These are phyloP conservation scores for Gymnoscopelus microlampas DNA, from an alignment of 2,797 vertebrate genomes.

Conservation along the genomic window DNA sequence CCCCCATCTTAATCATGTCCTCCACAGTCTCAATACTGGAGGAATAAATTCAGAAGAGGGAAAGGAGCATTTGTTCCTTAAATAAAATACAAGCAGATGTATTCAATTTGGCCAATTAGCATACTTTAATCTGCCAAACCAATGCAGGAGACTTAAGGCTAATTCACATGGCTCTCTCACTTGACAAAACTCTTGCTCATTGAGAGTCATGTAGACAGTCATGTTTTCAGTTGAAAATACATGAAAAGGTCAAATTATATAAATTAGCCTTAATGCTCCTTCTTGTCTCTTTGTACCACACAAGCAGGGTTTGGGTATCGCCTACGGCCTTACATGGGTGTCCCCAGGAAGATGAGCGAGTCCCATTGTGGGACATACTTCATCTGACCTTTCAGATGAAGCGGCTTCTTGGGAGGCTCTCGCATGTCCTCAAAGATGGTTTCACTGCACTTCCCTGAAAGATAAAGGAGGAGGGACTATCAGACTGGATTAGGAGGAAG, in stretches of 20 bases:
- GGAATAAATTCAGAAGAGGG: background rate
- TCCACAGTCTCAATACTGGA: conserved; percentile 81
- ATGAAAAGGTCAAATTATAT: too few relatives aligned
- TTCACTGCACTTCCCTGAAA: conserved; percentile 80
- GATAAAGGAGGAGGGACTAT: conserved; percentile 1
- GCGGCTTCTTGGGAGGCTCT: conserved; percentile 81
- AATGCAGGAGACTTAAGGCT: too few relatives aligned
- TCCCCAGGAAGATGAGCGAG: conserved; percentile 83
- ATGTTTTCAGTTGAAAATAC: too few relatives aligned
- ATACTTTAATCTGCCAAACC: background rate
- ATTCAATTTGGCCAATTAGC: background rate
- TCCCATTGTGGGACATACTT: conserved; percentile 84
- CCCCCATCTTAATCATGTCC: conserved; percentile 85
- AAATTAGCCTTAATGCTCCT: too few relatives aligned
- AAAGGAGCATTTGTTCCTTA: background rate
- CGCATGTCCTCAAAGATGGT: conserved; percentile 84
- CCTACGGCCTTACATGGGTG: conserved; percentile 77
- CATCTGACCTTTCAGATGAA: conserved; percentile 85
- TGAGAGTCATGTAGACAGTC: too few relatives aligned
- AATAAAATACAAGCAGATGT: background rate
- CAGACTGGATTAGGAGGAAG: background rate
- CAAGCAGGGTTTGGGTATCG: background rate
- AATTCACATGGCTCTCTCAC: too few relatives aligned
- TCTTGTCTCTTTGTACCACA: background rate
- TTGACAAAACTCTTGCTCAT: too few relatives aligned